Conservation (phyloP, 2,113 vertebrate species). For the Albula goreensis region DNA sequence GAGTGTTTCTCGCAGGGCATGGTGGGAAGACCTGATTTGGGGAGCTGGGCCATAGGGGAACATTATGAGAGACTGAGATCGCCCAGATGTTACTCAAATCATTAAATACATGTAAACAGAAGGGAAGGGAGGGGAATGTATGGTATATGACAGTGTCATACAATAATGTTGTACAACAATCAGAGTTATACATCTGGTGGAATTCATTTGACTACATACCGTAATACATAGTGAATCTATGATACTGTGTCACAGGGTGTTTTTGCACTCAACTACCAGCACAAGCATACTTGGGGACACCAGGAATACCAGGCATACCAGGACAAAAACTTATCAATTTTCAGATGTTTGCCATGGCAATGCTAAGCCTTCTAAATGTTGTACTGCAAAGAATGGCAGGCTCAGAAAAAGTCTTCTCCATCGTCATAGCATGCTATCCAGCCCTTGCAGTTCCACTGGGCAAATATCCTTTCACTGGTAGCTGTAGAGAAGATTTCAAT, state of each 20-base stretch:
- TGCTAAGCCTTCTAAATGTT: neutral
- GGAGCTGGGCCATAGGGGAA: neutral
- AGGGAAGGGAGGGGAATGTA: neutral
- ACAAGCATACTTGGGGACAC: too few relatives aligned
- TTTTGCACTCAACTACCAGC: too few relatives aligned
- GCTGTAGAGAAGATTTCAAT: too few relatives aligned
- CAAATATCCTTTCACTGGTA: too few relatives aligned
- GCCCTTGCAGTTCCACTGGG: too few relatives aligned
- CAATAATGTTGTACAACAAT: neutral
- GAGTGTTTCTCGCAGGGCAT: neutral
- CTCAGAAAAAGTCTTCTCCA: neutral
- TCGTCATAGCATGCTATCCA: too few relatives aligned
- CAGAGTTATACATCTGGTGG: neutral
- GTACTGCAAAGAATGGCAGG: neutral
- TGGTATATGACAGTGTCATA: neutral
- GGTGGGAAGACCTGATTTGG: neutral
- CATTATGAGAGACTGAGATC: neutral
- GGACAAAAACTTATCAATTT: too few relatives aligned
- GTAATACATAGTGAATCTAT: neutral
- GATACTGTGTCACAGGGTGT: too few relatives aligned
- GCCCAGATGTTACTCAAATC: constrained; percentile 4
- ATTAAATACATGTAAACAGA: constrained; percentile 17
- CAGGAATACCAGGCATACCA: too few relatives aligned
- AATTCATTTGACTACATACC: neutral
- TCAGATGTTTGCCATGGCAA: too few relatives aligned